Conservation (phyloP, 2,113 vertebrate species). For the Protomyctophum bolini region DNA sequence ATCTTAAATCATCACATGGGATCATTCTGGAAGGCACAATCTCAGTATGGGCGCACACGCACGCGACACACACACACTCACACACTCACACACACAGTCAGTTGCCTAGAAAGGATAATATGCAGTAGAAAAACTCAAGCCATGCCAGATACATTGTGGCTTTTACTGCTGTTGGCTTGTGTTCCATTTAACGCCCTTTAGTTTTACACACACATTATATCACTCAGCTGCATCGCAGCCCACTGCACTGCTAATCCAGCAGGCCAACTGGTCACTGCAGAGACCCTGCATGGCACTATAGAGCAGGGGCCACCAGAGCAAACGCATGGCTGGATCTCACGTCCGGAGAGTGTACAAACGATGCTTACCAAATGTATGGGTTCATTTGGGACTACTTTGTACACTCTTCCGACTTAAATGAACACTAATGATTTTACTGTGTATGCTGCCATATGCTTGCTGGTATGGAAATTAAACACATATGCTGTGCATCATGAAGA, state of each 20-base stretch:
- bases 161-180: conserved; percentile 72
- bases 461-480: too few relatives aligned
- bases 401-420: too few relatives aligned
- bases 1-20: conserved; percentile 58
- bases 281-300: conserved; percentile 26
- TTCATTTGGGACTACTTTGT: too few relatives aligned
- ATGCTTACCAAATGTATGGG: background rate
- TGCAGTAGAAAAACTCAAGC: conserved; percentile 35
- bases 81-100: background rate
- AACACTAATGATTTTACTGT: too few relatives aligned
- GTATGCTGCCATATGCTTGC: too few relatives aligned
- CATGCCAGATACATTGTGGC: conserved; percentile 59
- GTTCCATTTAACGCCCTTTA: conserved; percentile 65
- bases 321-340: conserved; percentile 11
- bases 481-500: background rate
- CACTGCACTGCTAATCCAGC: conserved; percentile 32
- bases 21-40: conserved; percentile 35
- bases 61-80: background rate
- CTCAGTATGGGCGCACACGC: conserved; percentile 18
- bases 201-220: conserved; percentile 70
- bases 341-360: background rate
- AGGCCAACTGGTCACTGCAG: background rate
- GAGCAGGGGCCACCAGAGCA: conserved; percentile 23
- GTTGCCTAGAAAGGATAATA: conserved; percentile 41
- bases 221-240: conserved; percentile 59